Base-by-base conservation (phyloP, 2,797 vertebrate species). In the Typhlichthys eigenmanni region DNA sequence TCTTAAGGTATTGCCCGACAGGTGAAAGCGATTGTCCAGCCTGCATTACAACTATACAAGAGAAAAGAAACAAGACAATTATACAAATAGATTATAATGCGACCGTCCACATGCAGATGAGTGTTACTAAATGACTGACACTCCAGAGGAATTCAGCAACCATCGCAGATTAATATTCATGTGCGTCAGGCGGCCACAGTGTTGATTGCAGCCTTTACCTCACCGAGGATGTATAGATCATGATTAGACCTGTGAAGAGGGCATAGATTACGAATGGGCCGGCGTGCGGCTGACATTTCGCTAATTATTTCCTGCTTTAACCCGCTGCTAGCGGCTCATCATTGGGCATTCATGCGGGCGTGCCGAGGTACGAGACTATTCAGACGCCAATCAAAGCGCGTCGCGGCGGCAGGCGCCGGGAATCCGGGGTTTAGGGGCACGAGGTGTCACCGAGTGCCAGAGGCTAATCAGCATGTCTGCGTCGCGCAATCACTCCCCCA, bases 401-500 rank as follows among this genome's bases (percentile, higher is more conserved):
- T 19, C 1, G 9, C 13, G 11, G 10, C 0, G 0, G 57, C 32
- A 0, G 43, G 13, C 76, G 70, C 60, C 7, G 71, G 48, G 48
- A 63, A 51, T 55, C 62, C 5, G 0, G 11, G 67, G 52, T 14
- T 16, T 72, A 72, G 76, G 74, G 58, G 64, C 60, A 68, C 67
- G 64, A 62, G 79, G 54, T 76, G 82, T 80, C 78, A 71, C 57
- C 0, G 46, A 64, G 74, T 69, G 34, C 74, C 80, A 72, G 76
- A 78, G 80, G 80, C 84, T 85, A 87, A 90, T 88, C 86, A 87
- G 81, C 70, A 72, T 24, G 68, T 81, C 72, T 47, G 66, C 60
- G 13, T 82, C 64, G 75, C 67, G 81, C 86, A 91, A 92, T 92
- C 91, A 91, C 69, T 38, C 72, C 24, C 73, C 83, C 71, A 90